Conservation (phyloP, 2,113 vertebrate species). For the Clarias magur region DNA sequence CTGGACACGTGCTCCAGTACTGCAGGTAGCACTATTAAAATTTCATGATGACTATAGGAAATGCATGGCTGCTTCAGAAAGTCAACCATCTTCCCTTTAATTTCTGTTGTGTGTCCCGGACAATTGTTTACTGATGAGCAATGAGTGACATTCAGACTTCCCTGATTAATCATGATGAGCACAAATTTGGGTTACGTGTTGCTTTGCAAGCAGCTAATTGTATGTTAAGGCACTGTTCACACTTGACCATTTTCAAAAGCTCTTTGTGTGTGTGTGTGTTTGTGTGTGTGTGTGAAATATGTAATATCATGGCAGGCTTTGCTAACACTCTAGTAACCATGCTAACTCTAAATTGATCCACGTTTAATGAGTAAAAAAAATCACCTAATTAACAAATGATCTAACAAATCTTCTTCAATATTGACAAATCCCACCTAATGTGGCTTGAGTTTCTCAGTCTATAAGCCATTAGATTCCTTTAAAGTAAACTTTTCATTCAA, state of each 20-base stretch:
- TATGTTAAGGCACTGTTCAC: background rate
- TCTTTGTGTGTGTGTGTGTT: background rate
- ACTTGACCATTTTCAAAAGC: background rate
- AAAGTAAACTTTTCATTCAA: background rate
- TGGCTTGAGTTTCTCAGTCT: background rate
- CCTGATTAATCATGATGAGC: too few species aligned
- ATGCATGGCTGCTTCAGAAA: too few species aligned
- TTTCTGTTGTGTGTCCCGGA: too few species aligned
- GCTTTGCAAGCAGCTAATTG: background rate
- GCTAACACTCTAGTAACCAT: background rate
- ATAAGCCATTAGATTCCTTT: background rate
- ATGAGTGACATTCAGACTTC: background rate
- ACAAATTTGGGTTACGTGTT: too few species aligned
- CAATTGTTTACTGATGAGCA: background rate
- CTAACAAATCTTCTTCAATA: background rate
- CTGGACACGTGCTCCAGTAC: too few species aligned
- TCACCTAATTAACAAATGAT: background rate
- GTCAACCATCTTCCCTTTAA: too few species aligned
- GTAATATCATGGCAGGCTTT: background rate
- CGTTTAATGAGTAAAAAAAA: background rate
- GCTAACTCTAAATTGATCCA: background rate
- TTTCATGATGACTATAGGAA: too few species aligned
- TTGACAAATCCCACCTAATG: background rate
- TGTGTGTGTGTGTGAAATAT: background rate
- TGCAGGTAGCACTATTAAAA: too few species aligned